Evolutionary conservation across 1,140 invertebrate genomes (phyloP).

Genomic region (Babylonia areolata): DNA sequence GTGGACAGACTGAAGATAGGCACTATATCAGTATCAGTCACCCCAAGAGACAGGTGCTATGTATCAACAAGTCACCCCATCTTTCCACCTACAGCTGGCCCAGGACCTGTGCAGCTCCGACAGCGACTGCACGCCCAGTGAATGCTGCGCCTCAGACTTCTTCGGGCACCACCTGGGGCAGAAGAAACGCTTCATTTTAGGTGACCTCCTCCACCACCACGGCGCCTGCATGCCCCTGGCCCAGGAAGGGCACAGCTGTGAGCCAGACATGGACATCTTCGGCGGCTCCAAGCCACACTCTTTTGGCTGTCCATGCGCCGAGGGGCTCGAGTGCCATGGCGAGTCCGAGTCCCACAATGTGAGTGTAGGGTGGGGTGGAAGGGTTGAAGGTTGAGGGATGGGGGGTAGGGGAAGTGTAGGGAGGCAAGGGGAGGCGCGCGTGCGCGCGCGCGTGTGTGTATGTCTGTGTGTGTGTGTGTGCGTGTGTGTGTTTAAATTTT

Average conservation of each 20-base stretch:
- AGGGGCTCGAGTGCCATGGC: slow-evolving; percentile 14
- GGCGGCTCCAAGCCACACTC: slow-evolving; percentile 2
- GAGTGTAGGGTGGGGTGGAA: neutral
- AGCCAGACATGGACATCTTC: neutral
- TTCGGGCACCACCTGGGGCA: neutral
- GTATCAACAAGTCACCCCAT: too few species aligned
- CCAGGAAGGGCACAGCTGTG: neutral
- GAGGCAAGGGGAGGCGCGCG: neutral
- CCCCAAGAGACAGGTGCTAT: too few species aligned
- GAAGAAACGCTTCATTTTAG: neutral
- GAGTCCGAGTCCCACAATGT: slow-evolving; percentile 9
- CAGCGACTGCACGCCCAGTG: neutral
- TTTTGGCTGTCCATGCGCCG: slow-evolving; percentile 17
- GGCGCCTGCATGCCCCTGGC: slow-evolving; percentile 3
- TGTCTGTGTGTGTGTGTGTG: neutral
- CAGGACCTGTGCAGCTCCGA: slow-evolving; percentile 5
- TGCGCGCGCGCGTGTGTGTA: neutral
- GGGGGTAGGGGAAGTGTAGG: neutral
- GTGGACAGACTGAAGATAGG: neutral
- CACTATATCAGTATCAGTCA: too few species aligned
- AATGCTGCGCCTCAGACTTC: neutral
- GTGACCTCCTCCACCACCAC: neutral
- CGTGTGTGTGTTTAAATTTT: neutral
- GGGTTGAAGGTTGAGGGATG: neutral
- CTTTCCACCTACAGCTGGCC: neutral